These are phyloP conservation scores for Diceros bicornis DNA, from an alignment of 2,797 vertebrate genomes.

Conservation along the genomic window DNA sequence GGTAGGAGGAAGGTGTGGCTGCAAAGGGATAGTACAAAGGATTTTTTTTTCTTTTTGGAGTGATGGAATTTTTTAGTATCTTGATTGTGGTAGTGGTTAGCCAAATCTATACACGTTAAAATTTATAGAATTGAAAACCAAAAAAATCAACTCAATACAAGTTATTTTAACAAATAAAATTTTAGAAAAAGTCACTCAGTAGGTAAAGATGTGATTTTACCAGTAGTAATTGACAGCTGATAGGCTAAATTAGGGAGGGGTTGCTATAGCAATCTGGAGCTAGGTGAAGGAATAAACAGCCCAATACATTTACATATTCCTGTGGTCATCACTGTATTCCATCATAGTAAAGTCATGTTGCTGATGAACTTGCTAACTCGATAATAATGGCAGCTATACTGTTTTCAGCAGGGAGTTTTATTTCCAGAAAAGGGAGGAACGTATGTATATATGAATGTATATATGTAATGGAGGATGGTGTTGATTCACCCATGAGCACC, in stretches of 20 bases:
- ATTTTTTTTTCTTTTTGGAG: not conserved
- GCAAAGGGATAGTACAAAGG: not conserved
- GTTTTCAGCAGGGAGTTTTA: not conserved
- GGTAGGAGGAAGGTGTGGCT: not conserved
- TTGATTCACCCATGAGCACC: not conserved
- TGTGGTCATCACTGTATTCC: not conserved
- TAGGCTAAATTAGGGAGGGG: not conserved
- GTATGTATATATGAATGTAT: not conserved
- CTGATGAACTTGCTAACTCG: not conserved
- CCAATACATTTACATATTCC: not conserved
- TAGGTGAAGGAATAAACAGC: not conserved
- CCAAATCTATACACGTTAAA: not conserved
- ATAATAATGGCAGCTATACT: not conserved
- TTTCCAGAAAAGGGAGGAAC: not conserved
- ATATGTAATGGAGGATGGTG: not conserved
- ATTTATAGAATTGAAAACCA: not conserved
- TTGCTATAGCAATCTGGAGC: not conserved
- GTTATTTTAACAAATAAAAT: constrained; percentile 9
- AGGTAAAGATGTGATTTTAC: not conserved
- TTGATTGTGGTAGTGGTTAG: not conserved
- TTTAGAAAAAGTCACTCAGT: not conserved
- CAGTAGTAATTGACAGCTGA: not conserved
- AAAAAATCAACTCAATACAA: not conserved
- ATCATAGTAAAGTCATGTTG: not conserved
- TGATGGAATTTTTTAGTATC: not conserved